Conservation (phyloP, 2,113 vertebrate genomes). For the Myotis davidii region DNA sequence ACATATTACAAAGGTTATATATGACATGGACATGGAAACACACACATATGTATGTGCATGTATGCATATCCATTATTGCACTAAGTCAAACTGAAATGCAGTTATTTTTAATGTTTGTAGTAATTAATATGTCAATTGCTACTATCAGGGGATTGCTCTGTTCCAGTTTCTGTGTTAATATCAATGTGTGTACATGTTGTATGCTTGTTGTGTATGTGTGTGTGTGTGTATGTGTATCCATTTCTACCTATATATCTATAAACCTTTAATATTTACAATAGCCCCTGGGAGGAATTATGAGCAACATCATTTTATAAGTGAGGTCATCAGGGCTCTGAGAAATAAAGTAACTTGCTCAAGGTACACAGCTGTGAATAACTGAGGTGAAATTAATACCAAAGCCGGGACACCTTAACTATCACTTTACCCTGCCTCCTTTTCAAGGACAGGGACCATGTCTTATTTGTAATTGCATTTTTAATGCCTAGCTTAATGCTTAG, state of each 20-base stretch:
- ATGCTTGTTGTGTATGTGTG: no score
- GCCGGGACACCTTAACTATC: neutral
- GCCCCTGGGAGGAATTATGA: neutral
- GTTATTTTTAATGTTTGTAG: neutral
- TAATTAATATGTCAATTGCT: neutral
- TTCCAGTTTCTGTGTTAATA: neutral
- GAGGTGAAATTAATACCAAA: neutral
- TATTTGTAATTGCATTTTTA: neutral
- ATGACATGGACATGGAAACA: fast-evolving
- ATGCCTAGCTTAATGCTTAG: no score
- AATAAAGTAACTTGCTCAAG: neutral
- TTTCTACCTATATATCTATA: neutral
- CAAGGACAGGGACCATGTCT: neutral
- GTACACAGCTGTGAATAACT: neutral
- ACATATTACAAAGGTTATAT: neutral
- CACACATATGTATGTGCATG: no score
- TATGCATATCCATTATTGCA: neutral
- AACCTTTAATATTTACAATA: neutral
- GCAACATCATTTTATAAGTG: neutral
- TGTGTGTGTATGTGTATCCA: neutral
- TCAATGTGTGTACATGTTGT: neutral
- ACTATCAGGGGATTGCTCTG: neutral
- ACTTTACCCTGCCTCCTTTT: neutral
- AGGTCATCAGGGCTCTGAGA: neutral
- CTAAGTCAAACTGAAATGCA: neutral